These are phyloP conservation scores for Portunus trituberculatus DNA, from an alignment of 1,140 invertebrate genomes.

Conservation along the genomic window DNA sequence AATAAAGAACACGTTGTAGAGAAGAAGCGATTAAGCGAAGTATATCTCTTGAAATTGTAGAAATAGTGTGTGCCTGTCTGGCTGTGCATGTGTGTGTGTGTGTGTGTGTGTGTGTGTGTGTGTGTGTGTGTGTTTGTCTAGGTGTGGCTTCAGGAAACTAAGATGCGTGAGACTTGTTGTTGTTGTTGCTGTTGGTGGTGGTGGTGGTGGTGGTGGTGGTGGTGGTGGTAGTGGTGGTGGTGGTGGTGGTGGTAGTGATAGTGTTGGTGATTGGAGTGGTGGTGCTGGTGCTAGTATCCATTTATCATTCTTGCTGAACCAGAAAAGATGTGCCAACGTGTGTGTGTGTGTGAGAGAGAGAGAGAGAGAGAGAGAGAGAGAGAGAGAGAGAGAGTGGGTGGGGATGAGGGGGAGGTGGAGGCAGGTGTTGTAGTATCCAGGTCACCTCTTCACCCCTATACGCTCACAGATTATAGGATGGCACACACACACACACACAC, in stretches of 20 bases:
- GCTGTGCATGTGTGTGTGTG: too few species aligned
- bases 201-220: too few species aligned
- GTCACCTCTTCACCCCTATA: constrained; percentile 7
- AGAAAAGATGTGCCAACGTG: background rate
- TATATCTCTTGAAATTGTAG: background rate
- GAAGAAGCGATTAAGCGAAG: background rate
- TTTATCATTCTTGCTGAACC: constrained; percentile 9
- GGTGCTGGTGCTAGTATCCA: background rate
- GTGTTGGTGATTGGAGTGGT: too few species aligned
- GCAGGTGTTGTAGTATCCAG: background rate
- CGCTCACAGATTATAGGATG: background rate
- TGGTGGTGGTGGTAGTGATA: too few species aligned
- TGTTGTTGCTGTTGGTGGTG: too few species aligned
- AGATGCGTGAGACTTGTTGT: too few species aligned
- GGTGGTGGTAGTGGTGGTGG: too few species aligned
- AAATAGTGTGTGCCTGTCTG: background rate
- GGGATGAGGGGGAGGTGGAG: background rate
- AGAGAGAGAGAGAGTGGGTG: constrained; percentile 5
- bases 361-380: constrained; percentile 43
- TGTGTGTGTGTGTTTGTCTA: background rate
- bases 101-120: too few species aligned
- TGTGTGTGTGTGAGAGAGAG: background rate
- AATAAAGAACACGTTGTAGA: background rate
- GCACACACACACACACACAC: constrained; percentile 10
- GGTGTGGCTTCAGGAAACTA: too few species aligned